phyloP scores from a whole-genome alignment of 1,140 invertebrate species.

The Lasioglossum baleicum region DNA sequence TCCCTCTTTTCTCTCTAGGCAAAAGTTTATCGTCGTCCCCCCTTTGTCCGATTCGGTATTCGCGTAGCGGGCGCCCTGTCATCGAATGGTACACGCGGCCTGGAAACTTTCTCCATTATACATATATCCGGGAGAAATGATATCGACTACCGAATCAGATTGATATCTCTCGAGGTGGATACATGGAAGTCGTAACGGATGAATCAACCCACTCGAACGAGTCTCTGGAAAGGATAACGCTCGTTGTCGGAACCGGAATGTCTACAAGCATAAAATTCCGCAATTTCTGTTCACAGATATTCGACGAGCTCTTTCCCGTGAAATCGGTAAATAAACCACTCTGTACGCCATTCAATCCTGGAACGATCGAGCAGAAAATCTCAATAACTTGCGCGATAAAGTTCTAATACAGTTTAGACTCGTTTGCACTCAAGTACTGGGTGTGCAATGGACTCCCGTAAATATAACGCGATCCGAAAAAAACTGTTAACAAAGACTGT shows the following conservation, averaged over 20 bases:
- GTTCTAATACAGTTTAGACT: no score
- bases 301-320: not conserved
- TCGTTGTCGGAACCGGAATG: not conserved
- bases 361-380: not conserved
- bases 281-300: not conserved
- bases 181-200: slow-evolving; percentile 16
- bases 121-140: slow-evolving; percentile 40
- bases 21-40: slow-evolving; percentile 37
- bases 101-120: slow-evolving; percentile 53
- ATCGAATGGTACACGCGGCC: slow-evolving; percentile 13
- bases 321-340: slow-evolving; percentile 1
- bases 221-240: not conserved
- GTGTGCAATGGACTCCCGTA: no score
- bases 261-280: not conserved
- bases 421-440: no score
- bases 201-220: slow-evolving; percentile 20
- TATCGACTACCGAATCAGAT: slow-evolving; percentile 45
- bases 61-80: slow-evolving; percentile 20
- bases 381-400: no score
- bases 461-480: no score
- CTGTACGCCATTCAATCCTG: slow-evolving; percentile 1
- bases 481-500: no score
- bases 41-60: slow-evolving; percentile 33
- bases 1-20: slow-evolving; percentile 24
- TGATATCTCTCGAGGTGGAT: slow-evolving; percentile 41